Evolutionary conservation across 2,797 vertebrate species (phyloP).

Genomic region (Anguilla marmorata): DNA sequence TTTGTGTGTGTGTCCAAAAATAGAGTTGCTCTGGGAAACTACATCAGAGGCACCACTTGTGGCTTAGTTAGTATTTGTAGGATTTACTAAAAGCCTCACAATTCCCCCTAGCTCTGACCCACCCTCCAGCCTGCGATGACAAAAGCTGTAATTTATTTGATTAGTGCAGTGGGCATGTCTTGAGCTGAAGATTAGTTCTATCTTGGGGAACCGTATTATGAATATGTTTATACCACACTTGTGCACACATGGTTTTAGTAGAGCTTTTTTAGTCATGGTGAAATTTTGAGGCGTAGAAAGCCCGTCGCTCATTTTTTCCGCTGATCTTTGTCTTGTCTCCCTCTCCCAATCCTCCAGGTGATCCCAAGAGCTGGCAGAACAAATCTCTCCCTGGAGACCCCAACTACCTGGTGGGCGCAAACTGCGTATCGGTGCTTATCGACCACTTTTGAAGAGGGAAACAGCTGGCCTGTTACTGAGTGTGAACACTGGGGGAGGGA

Average conservation of each 20-base stretch:
- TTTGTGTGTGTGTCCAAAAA: not conserved
- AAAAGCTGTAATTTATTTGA: conserved; percentile 49
- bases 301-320: not conserved
- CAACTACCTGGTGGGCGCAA: conserved; percentile 98
- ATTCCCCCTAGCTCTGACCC: not conserved
- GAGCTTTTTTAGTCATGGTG: not conserved
- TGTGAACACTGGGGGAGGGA: conserved; percentile 68
- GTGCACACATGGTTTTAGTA: not conserved
- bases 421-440: conserved; percentile 98
- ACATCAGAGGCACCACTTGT: not conserved
- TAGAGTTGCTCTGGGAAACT: not conserved
- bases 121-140: conserved; percentile 32
- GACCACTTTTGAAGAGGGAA: conserved; percentile 90
- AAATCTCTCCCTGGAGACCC: conserved; percentile 96
- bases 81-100: not conserved
- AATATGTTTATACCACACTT: conserved; percentile 25
- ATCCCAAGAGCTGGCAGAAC: conserved; percentile 99
- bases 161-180: conserved; percentile 30
- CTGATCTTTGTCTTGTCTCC: conserved; percentile 37
- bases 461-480: conserved; percentile 72
- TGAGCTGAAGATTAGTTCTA: not conserved
- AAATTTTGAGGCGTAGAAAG: not conserved
- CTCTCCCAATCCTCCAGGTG: conserved; percentile 76
- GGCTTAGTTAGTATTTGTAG: not conserved
- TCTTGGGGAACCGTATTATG: conserved; percentile 6